phyloP scores from a whole-genome alignment of 2,888 invertebrate species.

The Halictus quadricinctus region DNA sequence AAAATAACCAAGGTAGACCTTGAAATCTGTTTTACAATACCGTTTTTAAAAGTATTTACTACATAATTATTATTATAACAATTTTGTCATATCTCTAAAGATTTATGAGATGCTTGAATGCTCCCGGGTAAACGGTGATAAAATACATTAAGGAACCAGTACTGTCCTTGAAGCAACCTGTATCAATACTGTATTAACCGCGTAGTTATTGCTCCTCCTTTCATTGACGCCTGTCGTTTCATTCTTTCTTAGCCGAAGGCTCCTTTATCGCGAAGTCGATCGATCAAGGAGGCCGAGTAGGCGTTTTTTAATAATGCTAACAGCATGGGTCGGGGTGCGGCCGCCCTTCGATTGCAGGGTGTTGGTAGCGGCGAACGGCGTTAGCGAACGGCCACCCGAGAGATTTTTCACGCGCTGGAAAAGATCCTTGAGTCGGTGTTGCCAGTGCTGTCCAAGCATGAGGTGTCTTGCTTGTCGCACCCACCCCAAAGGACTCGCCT shows the following conservation, averaged over 20 bases:
- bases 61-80: neutral
- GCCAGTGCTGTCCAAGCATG: conserved; percentile 76
- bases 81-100: neutral
- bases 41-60: neutral
- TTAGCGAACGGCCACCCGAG: conserved; percentile 60
- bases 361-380: conserved; percentile 66
- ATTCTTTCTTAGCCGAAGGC: conserved; percentile 40
- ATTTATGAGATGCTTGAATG: neutral
- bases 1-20: neutral
- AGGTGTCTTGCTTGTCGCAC: conserved; percentile 78
- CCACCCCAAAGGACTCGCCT: conserved; percentile 74
- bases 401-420: conserved; percentile 70
- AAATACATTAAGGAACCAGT: neutral
- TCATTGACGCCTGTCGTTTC: conserved; percentile 28
- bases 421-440: conserved; percentile 67
- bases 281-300: conserved; percentile 26
- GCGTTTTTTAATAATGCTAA: conserved; percentile 60
- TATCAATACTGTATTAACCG: neutral
- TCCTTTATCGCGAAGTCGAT: conserved; percentile 45
- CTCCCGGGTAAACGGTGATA: neutral
- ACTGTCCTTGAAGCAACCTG: conserved; percentile 20
- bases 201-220: neutral
- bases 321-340: conserved; percentile 35
- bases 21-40: neutral
- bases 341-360: conserved; percentile 65